Conservation (phyloP, 2,113 vertebrate species). For the Nansenia antarctica region DNA sequence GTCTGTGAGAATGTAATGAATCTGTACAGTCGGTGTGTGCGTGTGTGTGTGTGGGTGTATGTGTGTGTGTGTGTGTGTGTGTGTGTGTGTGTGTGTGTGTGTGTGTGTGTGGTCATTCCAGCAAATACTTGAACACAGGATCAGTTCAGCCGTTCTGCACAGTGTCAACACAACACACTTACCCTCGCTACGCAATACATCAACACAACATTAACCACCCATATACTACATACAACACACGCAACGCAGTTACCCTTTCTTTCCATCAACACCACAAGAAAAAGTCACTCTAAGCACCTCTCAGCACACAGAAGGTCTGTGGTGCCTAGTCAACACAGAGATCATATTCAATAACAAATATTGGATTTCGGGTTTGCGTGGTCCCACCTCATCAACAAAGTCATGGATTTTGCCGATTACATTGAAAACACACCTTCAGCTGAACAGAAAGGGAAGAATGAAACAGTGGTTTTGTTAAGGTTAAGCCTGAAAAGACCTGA, state of each 20-base stretch:
- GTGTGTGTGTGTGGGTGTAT: not conserved
- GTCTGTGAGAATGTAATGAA: not conserved
- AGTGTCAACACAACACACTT: not conserved
- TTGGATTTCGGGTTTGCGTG: not conserved
- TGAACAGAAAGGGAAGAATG: not conserved
- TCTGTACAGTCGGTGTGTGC: no score
- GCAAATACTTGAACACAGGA: not conserved
- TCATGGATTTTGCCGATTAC: not conserved
- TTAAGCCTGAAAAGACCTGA: not conserved
- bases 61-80: not conserved
- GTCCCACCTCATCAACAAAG: not conserved
- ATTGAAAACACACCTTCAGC: not conserved
- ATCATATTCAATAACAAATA: not conserved
- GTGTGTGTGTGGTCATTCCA: no score
- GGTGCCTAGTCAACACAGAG: not conserved
- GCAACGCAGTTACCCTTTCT: not conserved
- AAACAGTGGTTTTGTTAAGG: not conserved
- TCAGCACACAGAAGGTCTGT: not conserved
- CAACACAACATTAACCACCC: not conserved
- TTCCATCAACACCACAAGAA: not conserved
- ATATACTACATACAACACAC: slow-evolving; percentile 13
- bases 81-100: not conserved
- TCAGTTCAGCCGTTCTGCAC: not conserved
- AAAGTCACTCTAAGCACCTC: not conserved
- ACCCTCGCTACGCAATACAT: not conserved